Evolutionary conservation across 2,797 vertebrate genomes (phyloP), one percentile per base, ranked within the genome.

Genomic region (Myotis planiceps): DNA sequence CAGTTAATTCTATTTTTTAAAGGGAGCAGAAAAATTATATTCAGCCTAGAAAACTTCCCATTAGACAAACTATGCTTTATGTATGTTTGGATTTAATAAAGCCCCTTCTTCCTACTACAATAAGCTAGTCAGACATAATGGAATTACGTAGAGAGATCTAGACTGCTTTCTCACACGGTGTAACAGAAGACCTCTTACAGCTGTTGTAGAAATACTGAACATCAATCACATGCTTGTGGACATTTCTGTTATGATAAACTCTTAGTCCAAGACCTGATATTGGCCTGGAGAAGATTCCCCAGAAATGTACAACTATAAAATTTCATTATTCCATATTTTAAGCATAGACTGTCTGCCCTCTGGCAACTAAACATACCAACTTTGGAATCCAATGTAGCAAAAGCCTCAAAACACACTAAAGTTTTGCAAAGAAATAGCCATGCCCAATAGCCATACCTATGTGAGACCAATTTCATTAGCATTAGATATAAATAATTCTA

Each of bases 291-390:
- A 23, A 93, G 37, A 69, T 29, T 82, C 25, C 15, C 37, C 42
- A 92, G 51, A 97, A 88, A 89, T 87, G 15, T 53, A 16, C 45
- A 83, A 23, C 9, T 69, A 72, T 66, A 91, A 94, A 86, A 39
- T 58, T 63, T 72, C 82, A 85, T 32, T 58, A 81, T 66, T 63
- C 60, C 9, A 82, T 58, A 78, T 45, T 19, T 88, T 27, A 93
- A 90, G 21, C 6, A 72, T 13, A 34, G 34, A 42, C 69, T 51
- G 4, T 66, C 23, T 84, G 21, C 51, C 49, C 60, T 92, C 55
- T 66, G 29, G 39, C 16, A 89, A 76, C 23, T 66, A 34, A 84
- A 19, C 1, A 27, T 16, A 86, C 1, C 7, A 83, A 51, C 49
- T 29, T 27, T 19, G 25, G 29, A 16, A 95, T 55, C 9, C 49